Base-by-base conservation (phyloP, 2,888 invertebrate genomes). In the Argyresthia albistria region DNA sequence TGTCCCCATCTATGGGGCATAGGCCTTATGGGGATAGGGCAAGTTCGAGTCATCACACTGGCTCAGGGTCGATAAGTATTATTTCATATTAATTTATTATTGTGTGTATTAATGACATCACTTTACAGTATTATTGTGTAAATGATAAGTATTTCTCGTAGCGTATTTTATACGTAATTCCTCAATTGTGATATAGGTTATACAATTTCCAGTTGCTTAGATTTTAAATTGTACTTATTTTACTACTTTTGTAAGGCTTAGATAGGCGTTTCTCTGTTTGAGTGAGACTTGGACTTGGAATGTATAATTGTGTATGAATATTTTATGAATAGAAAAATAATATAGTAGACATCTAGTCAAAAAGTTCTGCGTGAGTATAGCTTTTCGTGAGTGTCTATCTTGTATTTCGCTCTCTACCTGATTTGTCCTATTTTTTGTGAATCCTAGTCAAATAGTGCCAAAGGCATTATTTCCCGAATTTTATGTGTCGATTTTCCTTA, bases 101-200 rank as follows among this genome's bases (percentile, higher is more conserved):
- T 56, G 52, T 59, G 58, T 51, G 50, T 57, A 58, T 55, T 53
- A 54, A 55, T 53, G 46, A 67, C 70, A 71, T 70, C 67, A 58
- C 66, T 62, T 39, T 64, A 66, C 74, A 76, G 75, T 80, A 77
- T 77, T 56, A 51, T n/a, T 57, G 12, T 55, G 59, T 59, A 55
- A 60, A 25, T 25, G 25, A 25, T 25, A 25, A 25, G 25, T 25
- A 25, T 25, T 25, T 25, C 25, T 25, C 25, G 15, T 54, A 54
- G 75, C 80, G 80, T 70, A 63, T 58, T 8, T 46, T 50, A 62
- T 71, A 61, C 81, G 83, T 75, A 66, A 82, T 84, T 86, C 86
- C 86, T 84, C 80, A 76, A 76, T 77, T 86, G 84, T 86, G 84
- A 86, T 86, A 83, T 73, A 75, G 42, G 69, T 67, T 72, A 75